Percentiles rank a stretch among this genome's conserved stretches.
These are phyloP conservation scores for Peromyscus eremicus DNA, from an alignment of 2,797 vertebrate genomes.

Conservation along the genomic window DNA sequence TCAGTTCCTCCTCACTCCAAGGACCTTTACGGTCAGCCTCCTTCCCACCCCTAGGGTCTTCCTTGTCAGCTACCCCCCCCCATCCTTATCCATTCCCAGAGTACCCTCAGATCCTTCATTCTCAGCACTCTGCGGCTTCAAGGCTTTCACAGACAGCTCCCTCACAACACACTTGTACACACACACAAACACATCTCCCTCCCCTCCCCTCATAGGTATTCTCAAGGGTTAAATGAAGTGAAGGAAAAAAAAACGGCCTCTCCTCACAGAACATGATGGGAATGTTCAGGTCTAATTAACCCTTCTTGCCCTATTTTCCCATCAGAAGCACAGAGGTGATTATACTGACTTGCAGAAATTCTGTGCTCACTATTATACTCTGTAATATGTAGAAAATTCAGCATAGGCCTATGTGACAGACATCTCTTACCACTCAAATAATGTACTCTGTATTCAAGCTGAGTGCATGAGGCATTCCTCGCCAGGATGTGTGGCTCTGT, in stretches of 20 bases:
- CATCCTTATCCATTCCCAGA: conserved; percentile 9
- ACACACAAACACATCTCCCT: not conserved
- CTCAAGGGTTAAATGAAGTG: conserved; percentile 51
- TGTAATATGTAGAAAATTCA: conserved; percentile 38
- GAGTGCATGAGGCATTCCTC: not conserved
- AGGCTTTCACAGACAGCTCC: conserved; percentile 59
- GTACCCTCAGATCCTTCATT: conserved; percentile 42
- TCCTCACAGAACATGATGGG: not conserved
- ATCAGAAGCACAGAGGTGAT: conserved; percentile 48
- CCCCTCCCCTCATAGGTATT: not conserved
- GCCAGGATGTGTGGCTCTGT: conserved; percentile 21
- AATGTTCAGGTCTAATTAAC: conserved; percentile 65
- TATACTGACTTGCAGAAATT: conserved; percentile 40
- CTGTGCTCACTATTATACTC: not conserved
- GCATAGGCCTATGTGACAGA: conserved; percentile 9
- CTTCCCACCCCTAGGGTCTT: not conserved
- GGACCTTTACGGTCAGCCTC: conserved; percentile 58
- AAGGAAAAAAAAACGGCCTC: conserved; percentile 71
- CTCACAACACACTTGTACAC: not conserved
- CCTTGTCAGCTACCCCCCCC: conserved; percentile 5
- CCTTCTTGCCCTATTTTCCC: conserved; percentile 57
- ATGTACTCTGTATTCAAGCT: conserved; percentile 27
- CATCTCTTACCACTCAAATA: conserved; percentile 19
- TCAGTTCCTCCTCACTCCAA: conserved; percentile 45
- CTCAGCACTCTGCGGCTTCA: not conserved